Conservation (phyloP, 2,888 invertebrate genomes). For the Ashinkailepas kermadecensis region DNA sequence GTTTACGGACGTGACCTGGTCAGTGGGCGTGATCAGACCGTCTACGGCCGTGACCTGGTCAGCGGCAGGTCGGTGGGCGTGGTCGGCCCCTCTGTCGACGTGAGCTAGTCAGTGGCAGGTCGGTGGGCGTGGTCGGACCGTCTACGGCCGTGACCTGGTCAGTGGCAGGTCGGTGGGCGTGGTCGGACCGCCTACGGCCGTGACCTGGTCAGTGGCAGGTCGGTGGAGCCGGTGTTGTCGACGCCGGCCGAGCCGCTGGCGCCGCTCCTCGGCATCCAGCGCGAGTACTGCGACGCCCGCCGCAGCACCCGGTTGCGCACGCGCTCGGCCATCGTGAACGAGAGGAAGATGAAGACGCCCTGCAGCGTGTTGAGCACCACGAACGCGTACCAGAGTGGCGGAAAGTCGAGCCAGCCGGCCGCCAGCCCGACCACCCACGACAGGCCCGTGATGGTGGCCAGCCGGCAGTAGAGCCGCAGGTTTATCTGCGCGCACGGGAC, state of each 20-base stretch:
- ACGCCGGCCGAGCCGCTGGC: not conserved
- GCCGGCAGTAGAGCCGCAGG: constrained; percentile 42
- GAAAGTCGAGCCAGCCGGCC: constrained; percentile 43
- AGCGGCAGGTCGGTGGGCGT: too few relatives aligned
- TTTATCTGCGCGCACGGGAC: not conserved
- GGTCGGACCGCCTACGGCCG: too few relatives aligned
- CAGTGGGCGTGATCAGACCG: too few relatives aligned
- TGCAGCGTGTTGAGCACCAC: constrained; percentile 46
- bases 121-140: too few relatives aligned
- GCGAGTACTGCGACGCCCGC: not conserved
- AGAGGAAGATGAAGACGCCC: constrained; percentile 47
- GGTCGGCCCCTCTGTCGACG: too few relatives aligned
- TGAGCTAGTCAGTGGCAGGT: too few relatives aligned
- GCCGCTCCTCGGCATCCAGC: not conserved
- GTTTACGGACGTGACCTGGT: too few relatives aligned
- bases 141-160: too few relatives aligned
- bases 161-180: too few relatives aligned
- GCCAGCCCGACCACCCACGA: constrained; percentile 46
- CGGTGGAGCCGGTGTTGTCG: not conserved
- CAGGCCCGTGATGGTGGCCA: constrained; percentile 47
- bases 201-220: too few relatives aligned
- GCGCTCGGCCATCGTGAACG: constrained; percentile 40
- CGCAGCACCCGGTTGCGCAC: not conserved
- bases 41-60: too few relatives aligned
- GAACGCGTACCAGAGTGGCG: constrained; percentile 45